Base-by-base conservation (phyloP, 2,888 invertebrate species). In the Micoletzkya japonica region DNA sequence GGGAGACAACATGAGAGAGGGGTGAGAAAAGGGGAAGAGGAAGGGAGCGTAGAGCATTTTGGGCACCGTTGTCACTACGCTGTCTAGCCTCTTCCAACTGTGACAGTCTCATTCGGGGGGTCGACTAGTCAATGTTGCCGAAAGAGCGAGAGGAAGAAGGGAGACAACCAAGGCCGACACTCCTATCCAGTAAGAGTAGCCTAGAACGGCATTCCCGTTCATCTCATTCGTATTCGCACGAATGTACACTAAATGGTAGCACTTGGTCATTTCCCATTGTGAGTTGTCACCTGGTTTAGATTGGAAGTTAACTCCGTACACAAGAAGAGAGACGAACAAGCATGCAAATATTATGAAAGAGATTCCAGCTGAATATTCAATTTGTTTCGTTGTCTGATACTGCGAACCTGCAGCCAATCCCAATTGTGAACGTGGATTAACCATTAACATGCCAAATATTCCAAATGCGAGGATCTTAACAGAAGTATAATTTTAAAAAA, bases 211-310 rank as follows among this genome's bases (percentile, higher is more conserved):
- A 50, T 79, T 75, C 0, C 76, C 77, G 17, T 77, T 60, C 32
- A 79, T 71, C 57, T 79, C 77, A 54, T 72, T 77, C 20, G 75
- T 73, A 1, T 72, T 73, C 2, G 77, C 76, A 64, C 73, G 72
- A 59, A 79, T 72, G 50, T 77, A 77, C 0, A 74, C 79, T 79
- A 72, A 28, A 76, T 72, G 36, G 26, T 4, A 20, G 34, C 50
- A 10, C 32, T n/a, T 20, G 32, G 37, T 56, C 34, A 39, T 36
- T 39, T 28, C 6, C 49, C 10, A 24, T 20, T 56, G 14, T 59
- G 34, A 34, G 17, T n/a, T n/a, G n/a, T n/a, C 20, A 68, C 68
- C 59, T 24, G 32, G 54, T 59, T 57, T 68, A 26, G 44, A 39
- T 28, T 68, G 68, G 50, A 68, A 58, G 34, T 68, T 54, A 36